Evolutionary conservation across 2,113 vertebrate genomes (phyloP).

Genomic region (Oreochromis tanganicae): DNA sequence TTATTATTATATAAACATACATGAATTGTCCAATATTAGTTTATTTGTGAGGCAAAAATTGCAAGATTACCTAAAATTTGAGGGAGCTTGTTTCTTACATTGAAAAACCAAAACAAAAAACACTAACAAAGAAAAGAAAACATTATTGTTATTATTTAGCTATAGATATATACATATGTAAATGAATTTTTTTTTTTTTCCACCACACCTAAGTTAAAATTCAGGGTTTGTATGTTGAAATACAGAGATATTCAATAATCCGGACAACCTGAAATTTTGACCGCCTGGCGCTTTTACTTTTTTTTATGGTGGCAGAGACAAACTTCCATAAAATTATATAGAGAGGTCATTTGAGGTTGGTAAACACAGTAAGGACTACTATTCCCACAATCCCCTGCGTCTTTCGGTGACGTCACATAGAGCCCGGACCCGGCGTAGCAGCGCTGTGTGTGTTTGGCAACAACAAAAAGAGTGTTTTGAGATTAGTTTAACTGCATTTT

Average conservation of each 20-base stretch:
- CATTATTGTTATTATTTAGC: not conserved
- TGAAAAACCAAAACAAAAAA: not conserved
- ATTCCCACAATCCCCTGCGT: not conserved
- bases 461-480: slow-evolving; percentile 6
- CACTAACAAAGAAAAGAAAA: not conserved
- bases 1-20: not conserved
- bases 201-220: not conserved
- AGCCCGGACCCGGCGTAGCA: slow-evolving; percentile 33
- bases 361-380: not conserved
- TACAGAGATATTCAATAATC: not conserved
- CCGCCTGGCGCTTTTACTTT: not conserved
- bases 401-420: slow-evolving; percentile 14
- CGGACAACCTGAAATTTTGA: no score
- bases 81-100: not conserved
- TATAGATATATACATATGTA: not conserved
- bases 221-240: not conserved
- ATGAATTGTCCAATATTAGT: not conserved
- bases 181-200: not conserved
- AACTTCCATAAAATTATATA: not conserved
- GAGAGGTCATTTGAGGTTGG: not conserved
- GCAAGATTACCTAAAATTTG: not conserved
- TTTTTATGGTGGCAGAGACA: not conserved
- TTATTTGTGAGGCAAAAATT: not conserved
- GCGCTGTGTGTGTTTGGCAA: not conserved
- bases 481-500: not conserved